Evolutionary conservation across 2,888 invertebrate species (phyloP).

Genomic region (Apamea anceps): DNA sequence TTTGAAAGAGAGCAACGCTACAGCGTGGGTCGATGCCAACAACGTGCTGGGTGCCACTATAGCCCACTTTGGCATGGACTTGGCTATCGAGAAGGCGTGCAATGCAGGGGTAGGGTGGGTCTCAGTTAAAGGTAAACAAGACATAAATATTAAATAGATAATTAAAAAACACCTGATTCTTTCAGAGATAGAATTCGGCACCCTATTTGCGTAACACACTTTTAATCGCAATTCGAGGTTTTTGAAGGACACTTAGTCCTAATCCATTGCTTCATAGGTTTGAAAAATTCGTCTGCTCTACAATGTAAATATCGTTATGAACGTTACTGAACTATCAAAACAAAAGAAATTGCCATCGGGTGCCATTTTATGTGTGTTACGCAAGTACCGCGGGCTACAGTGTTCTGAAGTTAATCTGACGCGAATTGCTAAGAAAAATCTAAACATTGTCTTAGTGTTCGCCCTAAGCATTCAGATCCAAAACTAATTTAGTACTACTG

Average conservation of each 20-base stretch:
- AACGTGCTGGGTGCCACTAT: conserved; percentile 95
- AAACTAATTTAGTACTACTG: background rate
- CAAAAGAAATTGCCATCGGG: background rate
- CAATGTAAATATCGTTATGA: background rate
- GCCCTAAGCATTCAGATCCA: background rate
- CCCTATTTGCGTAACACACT: background rate
- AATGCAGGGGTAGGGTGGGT: conserved; percentile 96
- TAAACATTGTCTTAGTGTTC: background rate
- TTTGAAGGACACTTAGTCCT: background rate
- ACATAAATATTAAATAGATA: background rate
- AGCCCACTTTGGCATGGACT: conserved; percentile 94
- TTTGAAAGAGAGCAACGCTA: conserved; percentile 92
- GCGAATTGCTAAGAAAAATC: too few species aligned
- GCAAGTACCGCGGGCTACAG: background rate
- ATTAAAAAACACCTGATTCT: background rate
- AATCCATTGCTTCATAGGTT: background rate
- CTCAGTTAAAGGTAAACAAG: conserved; percentile 91
- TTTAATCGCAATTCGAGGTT: background rate
- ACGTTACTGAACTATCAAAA: background rate
- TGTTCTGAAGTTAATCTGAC: background rate
- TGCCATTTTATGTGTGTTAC: background rate
- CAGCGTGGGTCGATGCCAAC: conserved; percentile 94
- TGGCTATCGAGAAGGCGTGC: conserved; percentile 95
- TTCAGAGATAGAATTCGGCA: background rate
- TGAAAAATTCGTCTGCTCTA: background rate